Percentiles rank a stretch among this genome's conserved stretches.
phyloP scores from a whole-genome alignment of 2,888 invertebrate genomes.

The Orchesella flavescens region DNA sequence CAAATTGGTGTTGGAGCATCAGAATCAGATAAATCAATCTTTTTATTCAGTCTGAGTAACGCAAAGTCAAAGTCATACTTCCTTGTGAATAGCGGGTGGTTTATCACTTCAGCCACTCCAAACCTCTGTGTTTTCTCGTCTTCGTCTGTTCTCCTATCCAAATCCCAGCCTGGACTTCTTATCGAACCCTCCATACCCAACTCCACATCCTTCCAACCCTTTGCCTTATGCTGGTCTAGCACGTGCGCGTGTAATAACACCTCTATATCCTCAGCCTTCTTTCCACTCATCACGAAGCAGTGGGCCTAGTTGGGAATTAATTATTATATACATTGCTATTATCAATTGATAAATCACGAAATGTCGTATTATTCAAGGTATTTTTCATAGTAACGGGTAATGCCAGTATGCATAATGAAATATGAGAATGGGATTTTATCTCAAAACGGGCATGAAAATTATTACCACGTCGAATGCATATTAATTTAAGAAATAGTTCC shows the following conservation, averaged over 20 bases:
- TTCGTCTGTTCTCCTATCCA: conserved; percentile 53
- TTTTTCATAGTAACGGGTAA: no score
- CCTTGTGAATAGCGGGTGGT: conserved; percentile 65
- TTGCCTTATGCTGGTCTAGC: conserved; percentile 47
- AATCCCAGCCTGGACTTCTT: conserved; percentile 62
- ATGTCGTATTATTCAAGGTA: no score
- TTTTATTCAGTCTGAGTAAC: conserved; percentile 60
- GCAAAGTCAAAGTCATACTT: conserved; percentile 70
- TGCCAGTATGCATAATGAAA: no score
- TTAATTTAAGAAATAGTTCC: no score
- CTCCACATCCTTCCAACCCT: conserved; percentile 38
- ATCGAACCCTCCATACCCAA: conserved; percentile 63
- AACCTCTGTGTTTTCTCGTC: conserved; percentile 67
- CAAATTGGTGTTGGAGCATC: conserved; percentile 70
- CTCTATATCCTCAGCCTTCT: conserved; percentile 15
- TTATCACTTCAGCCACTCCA: conserved; percentile 68
- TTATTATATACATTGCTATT: no score
- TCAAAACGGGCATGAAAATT: no score
- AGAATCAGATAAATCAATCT: conserved; percentile 61
- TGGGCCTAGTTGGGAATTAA: neutral
- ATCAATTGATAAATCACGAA: no score
- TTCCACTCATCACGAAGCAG: conserved; percentile 11
- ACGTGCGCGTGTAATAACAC: conserved; percentile 38
- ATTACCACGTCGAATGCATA: no score
- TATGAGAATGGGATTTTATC: no score